phyloP scores from a whole-genome alignment of 2,797 vertebrate genomes.

The Argyrosomus regius region DNA sequence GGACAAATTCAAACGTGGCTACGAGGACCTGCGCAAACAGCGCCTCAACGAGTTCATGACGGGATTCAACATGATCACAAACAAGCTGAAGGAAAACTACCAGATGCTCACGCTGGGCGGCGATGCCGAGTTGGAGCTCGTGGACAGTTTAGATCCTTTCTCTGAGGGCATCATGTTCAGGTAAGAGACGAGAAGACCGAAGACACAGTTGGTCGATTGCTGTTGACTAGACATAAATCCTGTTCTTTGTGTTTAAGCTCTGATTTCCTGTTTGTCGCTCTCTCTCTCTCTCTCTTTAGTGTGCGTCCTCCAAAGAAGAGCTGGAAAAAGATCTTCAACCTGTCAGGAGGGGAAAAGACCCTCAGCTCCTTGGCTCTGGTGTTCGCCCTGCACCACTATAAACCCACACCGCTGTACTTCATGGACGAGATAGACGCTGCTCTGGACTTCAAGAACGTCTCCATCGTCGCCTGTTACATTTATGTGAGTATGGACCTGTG shows the following conservation, averaged over 20 bases:
- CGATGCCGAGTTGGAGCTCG: constrained; percentile 96
- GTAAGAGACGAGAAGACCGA: constrained; percentile 66
- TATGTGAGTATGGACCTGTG: constrained; percentile 89
- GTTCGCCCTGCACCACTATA: constrained; percentile 98
- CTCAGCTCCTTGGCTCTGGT: constrained; percentile 96
- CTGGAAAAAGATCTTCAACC: constrained; percentile 99
- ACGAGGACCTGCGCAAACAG: constrained; percentile 93
- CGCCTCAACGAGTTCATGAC: constrained; percentile 98
- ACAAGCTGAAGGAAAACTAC: constrained; percentile 98
- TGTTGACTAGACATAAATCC: not conserved
- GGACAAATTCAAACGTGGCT: constrained; percentile 91
- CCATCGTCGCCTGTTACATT: constrained; percentile 97
- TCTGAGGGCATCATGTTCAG: constrained; percentile 99
- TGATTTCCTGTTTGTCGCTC: not conserved
- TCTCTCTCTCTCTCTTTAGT: constrained; percentile 69
- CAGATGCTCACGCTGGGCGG: constrained; percentile 98
- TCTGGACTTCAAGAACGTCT: constrained; percentile 98
- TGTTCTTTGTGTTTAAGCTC: not conserved
- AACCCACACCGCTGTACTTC: constrained; percentile 97
- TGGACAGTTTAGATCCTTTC: constrained; percentile 98
- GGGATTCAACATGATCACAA: constrained; percentile 97
- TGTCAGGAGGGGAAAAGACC: constrained; percentile 98
- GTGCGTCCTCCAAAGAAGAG: constrained; percentile 98
- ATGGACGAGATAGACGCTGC: constrained; percentile 99
- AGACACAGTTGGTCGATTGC: not conserved